A percentile compares a stretch with the other conserved stretches of the same genome.
These are phyloP conservation scores for Eutrigla gurnardus DNA, from an alignment of 2,797 vertebrate genomes.

Conservation along the genomic window DNA sequence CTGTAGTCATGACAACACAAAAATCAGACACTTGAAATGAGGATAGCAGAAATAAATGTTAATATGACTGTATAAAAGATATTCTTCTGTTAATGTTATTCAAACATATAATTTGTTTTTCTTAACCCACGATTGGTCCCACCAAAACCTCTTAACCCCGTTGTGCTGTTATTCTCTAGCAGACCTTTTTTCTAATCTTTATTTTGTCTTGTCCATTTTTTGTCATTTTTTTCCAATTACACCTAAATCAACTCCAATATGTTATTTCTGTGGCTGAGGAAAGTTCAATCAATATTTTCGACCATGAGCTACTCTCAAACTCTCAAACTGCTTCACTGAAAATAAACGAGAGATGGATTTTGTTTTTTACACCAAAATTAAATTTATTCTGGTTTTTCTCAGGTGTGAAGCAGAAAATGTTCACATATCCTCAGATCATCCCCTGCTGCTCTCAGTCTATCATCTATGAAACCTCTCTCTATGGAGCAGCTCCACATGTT, in stretches of 20 bases:
- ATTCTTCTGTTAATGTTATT: background rate
- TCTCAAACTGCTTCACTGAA: background rate
- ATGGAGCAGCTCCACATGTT: too few species aligned
- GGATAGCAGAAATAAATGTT: background rate
- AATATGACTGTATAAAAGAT: too few species aligned
- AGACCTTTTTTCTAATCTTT: background rate
- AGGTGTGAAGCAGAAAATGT: too few species aligned
- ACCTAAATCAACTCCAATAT: too few species aligned
- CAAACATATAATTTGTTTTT: too few species aligned
- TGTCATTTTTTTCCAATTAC: background rate
- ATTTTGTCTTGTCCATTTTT: conserved; percentile 3
- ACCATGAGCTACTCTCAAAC: background rate
- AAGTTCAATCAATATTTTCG: background rate
- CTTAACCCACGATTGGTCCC: background rate
- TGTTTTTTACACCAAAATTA: too few species aligned
- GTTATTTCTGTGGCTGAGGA: background rate
- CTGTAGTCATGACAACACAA: background rate
- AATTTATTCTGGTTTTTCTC: too few species aligned
- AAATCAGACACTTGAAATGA: background rate
- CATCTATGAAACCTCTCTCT: too few species aligned
- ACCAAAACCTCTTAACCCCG: background rate
- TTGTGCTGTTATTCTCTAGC: background rate
- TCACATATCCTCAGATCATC: too few species aligned
- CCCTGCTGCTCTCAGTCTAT: too few species aligned
- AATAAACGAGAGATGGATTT: background rate